Percentiles rank a stretch among this genome's conserved stretches.
Evolutionary conservation across 2,888 invertebrate species (phyloP).

Genomic region (Agapetus fuscipes): DNA sequence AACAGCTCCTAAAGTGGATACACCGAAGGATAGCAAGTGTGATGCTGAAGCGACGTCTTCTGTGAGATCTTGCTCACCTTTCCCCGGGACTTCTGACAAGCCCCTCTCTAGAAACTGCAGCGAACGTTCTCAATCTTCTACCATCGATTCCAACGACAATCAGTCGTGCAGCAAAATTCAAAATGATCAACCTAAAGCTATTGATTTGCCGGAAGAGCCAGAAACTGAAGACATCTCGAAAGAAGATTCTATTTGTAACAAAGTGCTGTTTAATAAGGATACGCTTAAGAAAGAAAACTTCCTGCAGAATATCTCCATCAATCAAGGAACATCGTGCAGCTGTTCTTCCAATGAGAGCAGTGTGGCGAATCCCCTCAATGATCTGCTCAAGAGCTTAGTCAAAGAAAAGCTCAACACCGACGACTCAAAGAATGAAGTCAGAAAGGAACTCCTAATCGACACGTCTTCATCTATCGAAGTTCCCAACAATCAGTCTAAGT

Average conservation of each 20-base stretch:
- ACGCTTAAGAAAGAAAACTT: conserved; percentile 14
- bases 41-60: conserved; percentile 28
- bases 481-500: conserved; percentile 61
- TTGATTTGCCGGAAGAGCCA: conserved; percentile 22
- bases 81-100: conserved; percentile 23
- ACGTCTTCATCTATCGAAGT: conserved; percentile 44
- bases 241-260: conserved; percentile 42
- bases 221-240: conserved; percentile 37
- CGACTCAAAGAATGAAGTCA: conserved; percentile 54
- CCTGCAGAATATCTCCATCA: conserved; percentile 15
- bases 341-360: conserved; percentile 35
- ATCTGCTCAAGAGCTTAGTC: conserved; percentile 41
- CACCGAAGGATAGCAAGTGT: conserved; percentile 19
- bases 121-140: conserved; percentile 45
- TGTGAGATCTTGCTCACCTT: conserved; percentile 28
- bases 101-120: conserved; percentile 43
- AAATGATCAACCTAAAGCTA: conserved; percentile 29
- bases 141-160: conserved; percentile 18
- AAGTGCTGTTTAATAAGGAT: conserved; percentile 37
- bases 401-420: conserved; percentile 50
- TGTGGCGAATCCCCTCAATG: conserved; percentile 41
- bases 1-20: conserved; percentile 16
- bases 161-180: conserved; percentile 28
- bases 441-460: conserved; percentile 41
- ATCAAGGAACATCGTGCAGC: conserved; percentile 32